Evolutionary conservation across 2,113 vertebrate genomes (phyloP).

Genomic region (Mormyrus iriodes): DNA sequence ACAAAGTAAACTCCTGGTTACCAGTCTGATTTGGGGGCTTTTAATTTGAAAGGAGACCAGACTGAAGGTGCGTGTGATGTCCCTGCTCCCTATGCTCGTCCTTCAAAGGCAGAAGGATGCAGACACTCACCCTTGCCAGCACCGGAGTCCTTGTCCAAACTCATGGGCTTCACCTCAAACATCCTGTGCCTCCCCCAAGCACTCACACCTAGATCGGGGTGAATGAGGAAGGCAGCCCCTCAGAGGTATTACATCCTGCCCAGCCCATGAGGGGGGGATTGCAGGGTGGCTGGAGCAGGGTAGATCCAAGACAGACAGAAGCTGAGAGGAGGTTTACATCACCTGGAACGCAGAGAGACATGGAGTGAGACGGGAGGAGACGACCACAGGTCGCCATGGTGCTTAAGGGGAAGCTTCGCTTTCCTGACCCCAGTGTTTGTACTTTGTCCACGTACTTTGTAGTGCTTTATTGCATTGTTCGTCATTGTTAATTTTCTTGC

Average conservation of each 20-base stretch:
- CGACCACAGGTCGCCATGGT: not conserved
- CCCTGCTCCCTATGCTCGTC: not conserved
- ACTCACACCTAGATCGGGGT: not conserved
- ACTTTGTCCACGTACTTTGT: too few species aligned
- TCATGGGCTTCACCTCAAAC: conserved; percentile 79
- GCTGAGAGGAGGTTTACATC: not conserved
- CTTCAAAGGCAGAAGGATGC: not conserved
- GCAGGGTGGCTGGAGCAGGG: too few species aligned
- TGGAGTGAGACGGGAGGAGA: not conserved
- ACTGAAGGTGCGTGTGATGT: not conserved
- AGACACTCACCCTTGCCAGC: conserved; percentile 70
- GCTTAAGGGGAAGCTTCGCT: not conserved
- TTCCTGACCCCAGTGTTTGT: not conserved
- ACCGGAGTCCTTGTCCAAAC: conserved; percentile 71
- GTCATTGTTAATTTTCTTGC: not conserved
- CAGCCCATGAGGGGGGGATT: not conserved
- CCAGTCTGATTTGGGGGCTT: not conserved
- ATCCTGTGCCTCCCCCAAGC: conserved; percentile 40
- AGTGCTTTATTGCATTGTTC: too few species aligned
- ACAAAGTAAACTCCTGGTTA: not conserved
- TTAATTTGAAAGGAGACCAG: not conserved
- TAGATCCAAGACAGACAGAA: not conserved
- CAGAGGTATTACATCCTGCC: not conserved
- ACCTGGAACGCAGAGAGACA: not conserved
- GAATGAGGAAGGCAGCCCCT: not conserved